Conservation (phyloP, 2,888 invertebrate species). For the Cephus spinipes region DNA sequence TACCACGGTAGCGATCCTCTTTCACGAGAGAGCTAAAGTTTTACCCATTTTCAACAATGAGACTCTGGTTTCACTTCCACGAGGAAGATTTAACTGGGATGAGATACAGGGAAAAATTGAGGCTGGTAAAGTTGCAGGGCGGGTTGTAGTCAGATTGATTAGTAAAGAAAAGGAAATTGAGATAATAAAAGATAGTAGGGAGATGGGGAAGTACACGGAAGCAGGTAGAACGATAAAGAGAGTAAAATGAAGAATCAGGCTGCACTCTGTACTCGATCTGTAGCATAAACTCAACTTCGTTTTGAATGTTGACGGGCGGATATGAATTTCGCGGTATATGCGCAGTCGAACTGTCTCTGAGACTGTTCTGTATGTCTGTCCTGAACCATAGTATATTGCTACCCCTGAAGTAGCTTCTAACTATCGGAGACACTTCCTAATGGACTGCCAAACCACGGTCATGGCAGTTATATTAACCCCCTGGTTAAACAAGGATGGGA, state of each 20-base stretch:
- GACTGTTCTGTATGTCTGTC: background rate
- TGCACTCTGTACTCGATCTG: background rate
- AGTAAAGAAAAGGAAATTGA: background rate
- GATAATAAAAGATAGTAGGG: background rate
- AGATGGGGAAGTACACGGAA: background rate
- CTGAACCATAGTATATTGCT: background rate
- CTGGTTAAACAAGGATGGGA: background rate
- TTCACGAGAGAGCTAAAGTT: background rate
- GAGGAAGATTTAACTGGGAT: background rate
- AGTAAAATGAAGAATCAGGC: background rate
- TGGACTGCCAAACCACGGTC: background rate
- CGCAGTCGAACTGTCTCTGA: background rate
- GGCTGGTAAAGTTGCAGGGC: background rate
- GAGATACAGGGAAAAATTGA: background rate
- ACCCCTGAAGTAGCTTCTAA: background rate
- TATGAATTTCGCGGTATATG: background rate
- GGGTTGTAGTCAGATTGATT: background rate
- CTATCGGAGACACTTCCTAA: background rate
- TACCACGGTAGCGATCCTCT: background rate
- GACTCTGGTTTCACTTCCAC: background rate
- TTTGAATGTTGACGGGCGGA: background rate
- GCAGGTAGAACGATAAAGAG: background rate
- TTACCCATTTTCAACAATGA: background rate
- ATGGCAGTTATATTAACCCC: background rate
- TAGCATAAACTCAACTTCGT: background rate